A percentile compares a stretch with the other conserved stretches of the same genome.
Conservation (phyloP, 1,140 invertebrate genomes). For the Drosophila gunungcola region DNA sequence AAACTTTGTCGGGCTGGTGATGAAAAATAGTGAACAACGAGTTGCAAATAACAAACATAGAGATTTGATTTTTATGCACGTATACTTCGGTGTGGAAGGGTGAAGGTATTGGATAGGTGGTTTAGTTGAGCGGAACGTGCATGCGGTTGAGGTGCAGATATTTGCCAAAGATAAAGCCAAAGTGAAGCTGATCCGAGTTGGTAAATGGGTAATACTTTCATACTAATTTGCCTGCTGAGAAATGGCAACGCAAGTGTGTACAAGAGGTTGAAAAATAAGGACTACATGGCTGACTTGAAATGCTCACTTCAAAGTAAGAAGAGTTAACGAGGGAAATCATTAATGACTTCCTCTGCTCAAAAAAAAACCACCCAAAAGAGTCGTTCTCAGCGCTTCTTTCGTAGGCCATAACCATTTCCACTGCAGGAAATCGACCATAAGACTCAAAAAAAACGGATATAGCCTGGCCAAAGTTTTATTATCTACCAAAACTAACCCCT, state of each 20-base stretch:
- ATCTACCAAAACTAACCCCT: slow-evolving; percentile 11
- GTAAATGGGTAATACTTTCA: slow-evolving; percentile 22
- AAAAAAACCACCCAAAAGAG: slow-evolving; percentile 12
- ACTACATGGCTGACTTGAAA: background rate
- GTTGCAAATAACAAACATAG: slow-evolving; percentile 70
- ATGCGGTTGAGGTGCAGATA: slow-evolving; percentile 59
- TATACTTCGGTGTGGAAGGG: slow-evolving; percentile 10
- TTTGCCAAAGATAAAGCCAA: slow-evolving; percentile 44
- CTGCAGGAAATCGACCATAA: slow-evolving; percentile 29
- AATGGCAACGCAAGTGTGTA: slow-evolving; percentile 3
- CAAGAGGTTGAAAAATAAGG: background rate
- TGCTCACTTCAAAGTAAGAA: background rate
- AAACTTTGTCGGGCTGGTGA: slow-evolving; percentile 3
- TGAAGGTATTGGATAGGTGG: slow-evolving; percentile 1
- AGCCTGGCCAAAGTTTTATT: slow-evolving; percentile 22
- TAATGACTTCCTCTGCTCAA: slow-evolving; percentile 25
- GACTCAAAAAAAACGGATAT: slow-evolving; percentile 33
- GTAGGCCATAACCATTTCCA: slow-evolving; percentile 15
- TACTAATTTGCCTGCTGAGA: slow-evolving; percentile 1
- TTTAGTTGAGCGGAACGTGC: slow-evolving; percentile 50
- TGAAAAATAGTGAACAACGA: slow-evolving; percentile 55
- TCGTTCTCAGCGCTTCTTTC: slow-evolving; percentile 10
- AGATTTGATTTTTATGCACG: slow-evolving; percentile 81
- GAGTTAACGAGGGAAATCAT: slow-evolving; percentile 42
- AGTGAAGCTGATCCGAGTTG: slow-evolving; percentile 27